phyloP scores from a whole-genome alignment of 2,797 vertebrate species.

The Manis pentadactyla region DNA sequence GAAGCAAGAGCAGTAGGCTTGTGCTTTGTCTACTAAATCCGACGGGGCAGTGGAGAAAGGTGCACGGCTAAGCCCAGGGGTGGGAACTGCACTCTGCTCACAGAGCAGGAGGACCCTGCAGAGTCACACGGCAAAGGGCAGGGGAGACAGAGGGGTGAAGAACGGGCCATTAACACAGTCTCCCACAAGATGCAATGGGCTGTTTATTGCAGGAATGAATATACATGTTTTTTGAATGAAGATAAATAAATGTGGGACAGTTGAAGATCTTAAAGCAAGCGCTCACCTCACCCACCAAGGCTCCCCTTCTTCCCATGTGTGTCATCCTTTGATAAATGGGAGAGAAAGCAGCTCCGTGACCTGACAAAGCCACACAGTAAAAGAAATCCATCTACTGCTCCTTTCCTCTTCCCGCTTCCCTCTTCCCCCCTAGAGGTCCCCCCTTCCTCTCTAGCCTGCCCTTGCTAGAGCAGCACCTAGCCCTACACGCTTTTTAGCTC shows the following conservation, averaged over 20 bases:
- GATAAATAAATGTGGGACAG: not conserved
- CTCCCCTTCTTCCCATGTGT: not conserved
- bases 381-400: not conserved
- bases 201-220: not conserved
- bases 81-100: not conserved
- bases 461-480: not conserved
- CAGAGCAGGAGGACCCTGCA: not conserved
- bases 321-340: not conserved
- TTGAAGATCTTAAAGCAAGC: not conserved
- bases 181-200: not conserved
- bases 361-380: not conserved
- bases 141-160: not conserved
- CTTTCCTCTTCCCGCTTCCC: not conserved
- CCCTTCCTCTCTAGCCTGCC: too few relatives aligned
- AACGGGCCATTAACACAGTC: not conserved
- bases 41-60: not conserved
- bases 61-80: fast-evolving
- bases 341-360: not conserved
- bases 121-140: not conserved
- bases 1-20: not conserved
- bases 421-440: not conserved
- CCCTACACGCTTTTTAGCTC: not conserved
- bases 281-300: not conserved
- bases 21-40: fast-evolving
- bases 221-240: not conserved